phyloP scores from a whole-genome alignment of 2,113 vertebrate species.

The Mixornis gularis region DNA sequence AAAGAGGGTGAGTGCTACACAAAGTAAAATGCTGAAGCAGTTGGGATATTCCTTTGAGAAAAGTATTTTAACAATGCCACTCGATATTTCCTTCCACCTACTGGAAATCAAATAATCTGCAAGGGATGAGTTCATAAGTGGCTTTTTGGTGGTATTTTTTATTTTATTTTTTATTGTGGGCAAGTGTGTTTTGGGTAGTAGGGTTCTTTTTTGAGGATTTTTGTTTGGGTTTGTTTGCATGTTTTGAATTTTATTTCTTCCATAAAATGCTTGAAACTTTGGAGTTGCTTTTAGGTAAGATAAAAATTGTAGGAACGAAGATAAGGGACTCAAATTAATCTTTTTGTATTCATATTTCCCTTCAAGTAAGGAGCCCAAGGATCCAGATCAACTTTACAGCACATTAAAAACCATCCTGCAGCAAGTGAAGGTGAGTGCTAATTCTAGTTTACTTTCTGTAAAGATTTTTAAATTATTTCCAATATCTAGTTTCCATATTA shows the following conservation, averaged over 20 bases:
- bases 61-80: neutral
- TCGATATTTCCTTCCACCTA: neutral
- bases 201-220: neutral
- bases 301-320: neutral
- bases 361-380: conserved; percentile 93
- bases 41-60: neutral
- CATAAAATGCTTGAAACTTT: neutral
- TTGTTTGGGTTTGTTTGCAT: neutral
- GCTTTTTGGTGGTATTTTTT: neutral
- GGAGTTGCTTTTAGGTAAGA: neutral
- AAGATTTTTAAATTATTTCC: conserved; percentile 37
- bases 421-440: conserved; percentile 88
- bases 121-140: neutral
- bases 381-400: conserved; percentile 93
- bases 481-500: conserved; percentile 62
- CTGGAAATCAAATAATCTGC: neutral
- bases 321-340: conserved; percentile 2
- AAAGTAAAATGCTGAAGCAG: neutral
- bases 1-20: conserved; percentile 74
- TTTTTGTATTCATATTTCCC: conserved; percentile 38
- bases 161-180: neutral
- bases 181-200: neutral
- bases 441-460: neutral
- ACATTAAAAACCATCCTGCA: conserved; percentile 92
- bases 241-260: neutral